A percentile compares a stretch with the other conserved stretches of the same genome.
These are phyloP conservation scores for Drosophila kurseongensis DNA, from an alignment of 1,140 invertebrate genomes.

Conservation along the genomic window DNA sequence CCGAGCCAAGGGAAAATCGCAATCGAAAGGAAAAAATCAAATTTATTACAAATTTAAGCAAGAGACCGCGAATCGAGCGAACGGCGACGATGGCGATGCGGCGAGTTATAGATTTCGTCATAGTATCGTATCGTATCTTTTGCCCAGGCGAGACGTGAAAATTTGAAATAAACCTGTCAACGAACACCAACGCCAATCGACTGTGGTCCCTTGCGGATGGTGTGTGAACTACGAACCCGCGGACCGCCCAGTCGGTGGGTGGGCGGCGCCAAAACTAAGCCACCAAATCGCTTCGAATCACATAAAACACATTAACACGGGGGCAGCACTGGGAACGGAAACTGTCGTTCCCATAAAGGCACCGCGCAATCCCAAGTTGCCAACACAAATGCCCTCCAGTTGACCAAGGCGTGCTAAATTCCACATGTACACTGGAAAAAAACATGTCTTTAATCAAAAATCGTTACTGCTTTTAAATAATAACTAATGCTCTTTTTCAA, in stretches of 20 bases:
- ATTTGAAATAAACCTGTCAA: constrained; percentile 84
- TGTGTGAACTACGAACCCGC: constrained; percentile 79
- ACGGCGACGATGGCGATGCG: constrained; percentile 60
- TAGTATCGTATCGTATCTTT: constrained; percentile 40
- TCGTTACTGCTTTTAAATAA: too few species aligned
- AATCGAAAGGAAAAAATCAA: constrained; percentile 84
- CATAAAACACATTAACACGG: constrained; percentile 81
- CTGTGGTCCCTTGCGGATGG: constrained; percentile 16
- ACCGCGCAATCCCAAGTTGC: constrained; percentile 45
- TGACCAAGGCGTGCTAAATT: constrained; percentile 69
- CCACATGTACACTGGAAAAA: constrained; percentile 20
- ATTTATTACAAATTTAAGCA: constrained; percentile 84
- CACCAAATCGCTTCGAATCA: constrained; percentile 70
- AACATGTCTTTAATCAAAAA: background rate
- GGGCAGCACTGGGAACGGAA: constrained; percentile 68
- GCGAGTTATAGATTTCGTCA: constrained; percentile 83
- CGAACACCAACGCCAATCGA: constrained; percentile 69
- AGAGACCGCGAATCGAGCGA: constrained; percentile 62
- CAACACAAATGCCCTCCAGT: constrained; percentile 59
- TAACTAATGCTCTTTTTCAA: too few species aligned
- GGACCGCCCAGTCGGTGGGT: constrained; percentile 66
- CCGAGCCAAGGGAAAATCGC: constrained; percentile 50
- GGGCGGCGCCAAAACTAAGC: constrained; percentile 78
- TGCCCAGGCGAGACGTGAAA: constrained; percentile 48
- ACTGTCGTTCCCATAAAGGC: constrained; percentile 64